These are phyloP conservation scores for Melopsittacus undulatus DNA, from an alignment of 2,797 vertebrate genomes.

Conservation along the genomic window DNA sequence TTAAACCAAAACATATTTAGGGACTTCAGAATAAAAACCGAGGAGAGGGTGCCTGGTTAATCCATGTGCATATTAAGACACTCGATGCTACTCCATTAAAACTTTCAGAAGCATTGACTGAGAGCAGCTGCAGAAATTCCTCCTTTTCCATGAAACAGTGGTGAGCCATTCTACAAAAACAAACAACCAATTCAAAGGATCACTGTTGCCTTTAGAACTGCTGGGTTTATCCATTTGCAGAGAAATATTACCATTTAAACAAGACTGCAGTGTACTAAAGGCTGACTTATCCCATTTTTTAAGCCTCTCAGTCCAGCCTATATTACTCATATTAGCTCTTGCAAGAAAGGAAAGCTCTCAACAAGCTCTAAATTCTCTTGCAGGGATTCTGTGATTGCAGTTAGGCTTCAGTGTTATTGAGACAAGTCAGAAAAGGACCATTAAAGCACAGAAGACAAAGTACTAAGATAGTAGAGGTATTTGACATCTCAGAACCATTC, in stretches of 20 bases:
- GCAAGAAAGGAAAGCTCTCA: not conserved
- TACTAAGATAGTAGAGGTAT: not conserved
- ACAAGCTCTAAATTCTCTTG: not conserved
- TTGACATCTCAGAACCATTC: not conserved
- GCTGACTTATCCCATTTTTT: not conserved
- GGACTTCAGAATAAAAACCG: not conserved
- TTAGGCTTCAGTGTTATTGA: not conserved
- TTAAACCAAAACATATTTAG: not conserved
- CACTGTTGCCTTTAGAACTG: conserved; percentile 4
- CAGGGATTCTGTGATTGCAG: not conserved
- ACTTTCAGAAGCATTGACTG: not conserved
- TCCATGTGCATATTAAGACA: not conserved
- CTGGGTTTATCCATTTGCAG: not conserved
- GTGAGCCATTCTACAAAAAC: not conserved
- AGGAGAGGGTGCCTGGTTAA: not conserved
- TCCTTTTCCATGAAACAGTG: conserved; percentile 23
- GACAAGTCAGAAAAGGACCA: not conserved
- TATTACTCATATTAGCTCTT: not conserved
- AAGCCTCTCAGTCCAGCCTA: not conserved
- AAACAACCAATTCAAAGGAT: not conserved
- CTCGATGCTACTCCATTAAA: not conserved
- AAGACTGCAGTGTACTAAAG: not conserved
- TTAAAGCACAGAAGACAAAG: not conserved
- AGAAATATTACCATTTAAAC: conserved; percentile 39
- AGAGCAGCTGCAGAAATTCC: conserved; percentile 23